Evolutionary conservation across 1,140 invertebrate species (phyloP).

Genomic region (Apis florea): DNA sequence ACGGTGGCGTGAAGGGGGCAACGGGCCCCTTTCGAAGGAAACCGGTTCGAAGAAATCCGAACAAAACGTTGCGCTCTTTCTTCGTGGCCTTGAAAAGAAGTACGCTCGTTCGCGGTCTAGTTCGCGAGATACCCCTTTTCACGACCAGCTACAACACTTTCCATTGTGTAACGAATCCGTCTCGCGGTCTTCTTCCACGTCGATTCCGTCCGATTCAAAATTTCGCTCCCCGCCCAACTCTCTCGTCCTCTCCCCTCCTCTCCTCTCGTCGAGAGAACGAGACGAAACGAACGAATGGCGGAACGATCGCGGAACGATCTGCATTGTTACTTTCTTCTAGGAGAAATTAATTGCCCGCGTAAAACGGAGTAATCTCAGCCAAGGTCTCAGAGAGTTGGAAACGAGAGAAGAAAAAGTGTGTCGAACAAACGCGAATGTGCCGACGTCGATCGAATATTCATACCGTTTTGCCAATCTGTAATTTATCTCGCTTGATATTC

Average conservation of each 20-base stretch:
- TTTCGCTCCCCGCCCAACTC: background rate
- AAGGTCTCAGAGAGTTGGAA: slow-evolving; percentile 16
- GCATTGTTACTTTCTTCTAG: slow-evolving; percentile 52
- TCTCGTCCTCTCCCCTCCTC: too few relatives aligned
- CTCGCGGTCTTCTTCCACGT: background rate
- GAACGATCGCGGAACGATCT: slow-evolving; percentile 37
- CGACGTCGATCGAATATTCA: slow-evolving; percentile 32
- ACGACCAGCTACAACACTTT: slow-evolving; percentile 78
- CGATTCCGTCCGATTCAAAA: too few relatives aligned
- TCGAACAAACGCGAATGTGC: slow-evolving; percentile 3
- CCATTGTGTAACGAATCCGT: slow-evolving; percentile 79
- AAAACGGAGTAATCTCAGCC: slow-evolving; percentile 31
- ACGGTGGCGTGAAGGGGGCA: too few relatives aligned
- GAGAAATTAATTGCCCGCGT: slow-evolving; percentile 46
- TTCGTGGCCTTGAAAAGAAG: slow-evolving; percentile 77
- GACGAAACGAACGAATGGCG: background rate
- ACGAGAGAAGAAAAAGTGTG: slow-evolving; percentile 45
- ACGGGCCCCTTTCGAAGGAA: slow-evolving; percentile 53
- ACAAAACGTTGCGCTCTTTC: slow-evolving; percentile 70
- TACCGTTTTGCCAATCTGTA: background rate
- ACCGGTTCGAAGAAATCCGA: slow-evolving; percentile 74
- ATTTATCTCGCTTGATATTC: background rate
- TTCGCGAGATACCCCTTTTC: slow-evolving; percentile 75
- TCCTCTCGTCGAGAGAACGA: too few relatives aligned
- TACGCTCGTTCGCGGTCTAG: slow-evolving; percentile 77